Base-by-base conservation (phyloP, 2,113 vertebrate species). In the Caranx melampygus region DNA sequence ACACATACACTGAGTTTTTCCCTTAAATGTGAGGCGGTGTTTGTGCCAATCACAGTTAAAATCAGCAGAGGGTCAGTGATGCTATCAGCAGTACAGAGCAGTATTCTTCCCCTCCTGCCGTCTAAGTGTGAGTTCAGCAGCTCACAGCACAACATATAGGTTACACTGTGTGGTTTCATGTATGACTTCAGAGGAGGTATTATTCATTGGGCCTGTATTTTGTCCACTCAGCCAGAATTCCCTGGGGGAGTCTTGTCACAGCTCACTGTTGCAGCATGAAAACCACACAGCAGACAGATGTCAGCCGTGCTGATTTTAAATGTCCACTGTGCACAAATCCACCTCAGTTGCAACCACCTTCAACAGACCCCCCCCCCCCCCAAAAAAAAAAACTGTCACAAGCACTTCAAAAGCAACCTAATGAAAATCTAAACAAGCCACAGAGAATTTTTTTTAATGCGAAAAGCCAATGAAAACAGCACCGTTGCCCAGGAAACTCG, bases 161-260 rank as follows among this genome's bases (percentile, higher is more conserved):
- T 75, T 60, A 59, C 20, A 20, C 7, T 59, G 47, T 68, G 33
- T 85, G 77, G 40, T 79, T 66, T 47, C 34, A 45, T 75, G n/a
- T 65, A 78, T 71, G 72, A 72, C 44, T 71, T 16, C 26, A 18
- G 58, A 37, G 45, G 62, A 75, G 58, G 37, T 62, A 58, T 71
- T 83, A 64, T 73, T 87, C 73, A 51, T 70, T 42, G 15, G 31
- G 77, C 35, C 49, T 82, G 63, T 66, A 44, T 91, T 91, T 82
- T 84, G 89, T 87, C 78, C 71, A 87, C 64, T 91, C 90, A 89
- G 74, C 82, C 66, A 66, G 54, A 78, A 63, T 49, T 77, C 49
- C 82, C 83, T 37, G 3, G 3, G 63, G 81, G 66, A 85, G 79
- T 65, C 81, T 15, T 79, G 79, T 91, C 83, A 80, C 68, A 60